A percentile compares a stretch with the other conserved stretches of the same genome.
Evolutionary conservation across 2,797 vertebrate genomes (phyloP).

Genomic region (Ptychobarbus kaznakovi): DNA sequence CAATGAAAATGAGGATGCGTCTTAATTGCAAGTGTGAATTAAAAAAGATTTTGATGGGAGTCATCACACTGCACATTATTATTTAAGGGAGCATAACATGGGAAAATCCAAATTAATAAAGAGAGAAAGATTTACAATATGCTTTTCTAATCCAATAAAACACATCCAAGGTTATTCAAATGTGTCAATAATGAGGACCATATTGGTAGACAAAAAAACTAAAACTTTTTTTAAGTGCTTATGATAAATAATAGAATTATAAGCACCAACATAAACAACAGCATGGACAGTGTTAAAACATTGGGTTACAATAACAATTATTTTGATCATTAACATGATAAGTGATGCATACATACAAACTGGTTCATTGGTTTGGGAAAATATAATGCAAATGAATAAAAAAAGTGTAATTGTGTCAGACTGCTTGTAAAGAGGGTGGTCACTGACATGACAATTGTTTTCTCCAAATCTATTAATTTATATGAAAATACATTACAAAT

Average conservation of each 20-base stretch:
- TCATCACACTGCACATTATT: neutral
- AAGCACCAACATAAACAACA: neutral
- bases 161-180: neutral
- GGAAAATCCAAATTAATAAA: neutral
- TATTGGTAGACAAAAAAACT: neutral
- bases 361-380: neutral
- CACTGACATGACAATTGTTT: neutral
- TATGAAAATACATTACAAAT: neutral
- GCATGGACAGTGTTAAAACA: neutral
- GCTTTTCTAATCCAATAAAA: neutral
- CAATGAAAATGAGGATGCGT: constrained; percentile 31
- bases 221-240: neutral
- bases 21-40: constrained; percentile 52
- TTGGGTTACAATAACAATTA: neutral
- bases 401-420: neutral
- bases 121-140: neutral
- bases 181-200: neutral
- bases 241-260: neutral
- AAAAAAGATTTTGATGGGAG: neutral
- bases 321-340: neutral
- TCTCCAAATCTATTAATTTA: neutral
- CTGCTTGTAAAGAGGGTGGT: neutral
- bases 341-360: neutral
- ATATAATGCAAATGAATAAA: neutral
- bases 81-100: neutral